A percentile compares a stretch with the other conserved stretches of the same genome.
These are phyloP conservation scores for Gallinago media DNA, from an alignment of 2,113 vertebrate species.

Conservation along the genomic window DNA sequence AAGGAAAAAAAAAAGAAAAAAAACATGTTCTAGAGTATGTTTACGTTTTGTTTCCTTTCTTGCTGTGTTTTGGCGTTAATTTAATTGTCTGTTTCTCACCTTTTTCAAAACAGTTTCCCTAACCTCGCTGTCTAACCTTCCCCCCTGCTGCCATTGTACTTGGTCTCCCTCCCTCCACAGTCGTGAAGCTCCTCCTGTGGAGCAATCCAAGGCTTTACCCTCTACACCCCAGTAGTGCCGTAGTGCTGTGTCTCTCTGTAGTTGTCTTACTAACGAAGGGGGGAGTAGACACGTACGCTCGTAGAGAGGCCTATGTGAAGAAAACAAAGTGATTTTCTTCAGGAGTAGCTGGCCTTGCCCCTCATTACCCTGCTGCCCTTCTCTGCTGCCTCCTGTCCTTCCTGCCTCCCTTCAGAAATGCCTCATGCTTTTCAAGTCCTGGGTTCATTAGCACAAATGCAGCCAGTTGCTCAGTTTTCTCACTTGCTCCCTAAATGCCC, in stretches of 20 bases:
- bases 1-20: not conserved
- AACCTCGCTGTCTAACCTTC: slow-evolving; percentile 65
- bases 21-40: slow-evolving; percentile 86
- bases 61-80: slow-evolving; percentile 72
- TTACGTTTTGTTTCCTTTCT: slow-evolving; percentile 73
- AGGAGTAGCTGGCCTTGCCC: slow-evolving; percentile 55
- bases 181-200: slow-evolving; percentile 71
- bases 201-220: slow-evolving; percentile 96
- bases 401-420: slow-evolving; percentile 81
- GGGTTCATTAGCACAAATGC: slow-evolving; percentile 81
- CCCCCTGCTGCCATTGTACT: slow-evolving; percentile 97
- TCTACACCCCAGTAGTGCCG: slow-evolving; percentile 58
- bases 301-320: not conserved
- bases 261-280: slow-evolving; percentile 67
- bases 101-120: slow-evolving; percentile 49
- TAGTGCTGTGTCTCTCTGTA: slow-evolving; percentile 42
- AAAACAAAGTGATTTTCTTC: slow-evolving; percentile 72
- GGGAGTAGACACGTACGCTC: not conserved
- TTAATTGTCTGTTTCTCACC: slow-evolving; percentile 73
- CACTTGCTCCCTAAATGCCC: slow-evolving; percentile 38
- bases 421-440: slow-evolving; percentile 79
- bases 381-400: slow-evolving; percentile 71
- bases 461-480: slow-evolving; percentile 53
- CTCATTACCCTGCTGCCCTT: slow-evolving; percentile 63
- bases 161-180: slow-evolving; percentile 80